Percentiles rank a stretch among this genome's conserved stretches.
These are phyloP conservation scores for Nebria brevicollis DNA, from an alignment of 2,888 invertebrate genomes.

Conservation along the genomic window DNA sequence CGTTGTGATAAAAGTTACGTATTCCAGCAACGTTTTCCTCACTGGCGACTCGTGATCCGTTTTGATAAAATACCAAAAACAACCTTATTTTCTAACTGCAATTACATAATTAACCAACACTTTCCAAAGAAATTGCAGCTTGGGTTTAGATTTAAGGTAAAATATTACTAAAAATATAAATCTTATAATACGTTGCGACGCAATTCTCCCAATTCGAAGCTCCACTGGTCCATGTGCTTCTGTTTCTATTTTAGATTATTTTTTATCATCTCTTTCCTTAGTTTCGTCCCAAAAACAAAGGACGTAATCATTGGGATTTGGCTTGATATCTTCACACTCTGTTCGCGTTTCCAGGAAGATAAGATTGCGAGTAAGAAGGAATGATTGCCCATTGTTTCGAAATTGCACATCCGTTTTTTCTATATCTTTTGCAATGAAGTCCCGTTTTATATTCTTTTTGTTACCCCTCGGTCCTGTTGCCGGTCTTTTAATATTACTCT, in stretches of 20 bases:
- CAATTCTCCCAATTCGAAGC: background rate
- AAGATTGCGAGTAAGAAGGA: constrained; percentile 28
- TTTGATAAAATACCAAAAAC: no score
- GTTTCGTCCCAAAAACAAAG: constrained; percentile 32
- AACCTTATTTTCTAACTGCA: no score
- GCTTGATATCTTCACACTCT: constrained; percentile 27
- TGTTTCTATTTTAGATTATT: constrained; percentile 36
- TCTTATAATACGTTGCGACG: no score
- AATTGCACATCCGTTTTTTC: constrained; percentile 26
- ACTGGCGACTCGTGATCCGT: background rate
- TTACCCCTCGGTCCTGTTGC: background rate
- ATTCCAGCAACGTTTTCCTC: constrained; percentile 17
- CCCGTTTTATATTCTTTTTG: background rate
- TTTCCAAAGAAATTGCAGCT: no score
- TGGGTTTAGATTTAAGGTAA: no score
- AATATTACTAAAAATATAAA: no score
- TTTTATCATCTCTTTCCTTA: constrained; percentile 40
- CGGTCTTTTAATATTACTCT: constrained; percentile 25
- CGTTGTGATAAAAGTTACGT: constrained; percentile 42
- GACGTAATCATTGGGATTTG: constrained; percentile 25
- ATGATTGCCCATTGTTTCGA: constrained; percentile 35
- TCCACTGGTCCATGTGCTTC: background rate
- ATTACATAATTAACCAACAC: no score
- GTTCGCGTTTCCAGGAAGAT: constrained; percentile 21
- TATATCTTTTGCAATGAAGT: constrained; percentile 3